Evolutionary conservation across 2,797 vertebrate genomes (phyloP), one percentile per base, ranked within the genome.

Genomic region (Acomys russatus): DNA sequence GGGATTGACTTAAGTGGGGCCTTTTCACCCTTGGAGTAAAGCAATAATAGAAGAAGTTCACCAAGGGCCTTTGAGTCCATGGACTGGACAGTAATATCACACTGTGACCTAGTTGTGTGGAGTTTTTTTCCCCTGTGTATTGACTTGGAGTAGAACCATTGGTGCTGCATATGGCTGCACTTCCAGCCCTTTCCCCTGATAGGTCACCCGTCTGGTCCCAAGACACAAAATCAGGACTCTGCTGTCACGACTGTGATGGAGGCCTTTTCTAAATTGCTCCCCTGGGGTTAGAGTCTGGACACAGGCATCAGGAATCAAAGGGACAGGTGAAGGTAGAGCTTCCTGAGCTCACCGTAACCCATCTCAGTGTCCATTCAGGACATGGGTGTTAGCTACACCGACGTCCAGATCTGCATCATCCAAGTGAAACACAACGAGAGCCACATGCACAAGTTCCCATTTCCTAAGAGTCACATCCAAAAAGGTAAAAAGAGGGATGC

Each of bases 401-500:
- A 61, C 4, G 4, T 63, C 20, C 68, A 80, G 35, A 35, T 90
- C 38, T 8, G 9, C 14, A 18, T 6, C 30, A 33, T 33, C 78
- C 56, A 20, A 54, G 18, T 70, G 89, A 95, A 64, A 88, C 20
- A 54, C 10, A 38, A 4, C 0, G 22, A 84, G 91, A 90, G 56
- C 28, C 64, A 61, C 28, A 7, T 9, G 54, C 14, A 64, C 44
- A 30, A 38, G 51, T 38, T 71, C 86, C 44, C 6, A 30, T 80
- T 88, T 85, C 82, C 56, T 74, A 88, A 66, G 56, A 77, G 49
- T 84, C 56, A 84, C 28, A n/a, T 70, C 33, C 11, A 88, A 88
- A 14, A 88, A n/a, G 51, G 9, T 93, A 71, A 88, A 89, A 77
- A 64, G 78, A 44, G 90, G 18, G 17, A 44, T 33, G 35, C 38